Evolutionary conservation across 2,113 vertebrate genomes (phyloP).

Genomic region (Ovibos moschatus): DNA sequence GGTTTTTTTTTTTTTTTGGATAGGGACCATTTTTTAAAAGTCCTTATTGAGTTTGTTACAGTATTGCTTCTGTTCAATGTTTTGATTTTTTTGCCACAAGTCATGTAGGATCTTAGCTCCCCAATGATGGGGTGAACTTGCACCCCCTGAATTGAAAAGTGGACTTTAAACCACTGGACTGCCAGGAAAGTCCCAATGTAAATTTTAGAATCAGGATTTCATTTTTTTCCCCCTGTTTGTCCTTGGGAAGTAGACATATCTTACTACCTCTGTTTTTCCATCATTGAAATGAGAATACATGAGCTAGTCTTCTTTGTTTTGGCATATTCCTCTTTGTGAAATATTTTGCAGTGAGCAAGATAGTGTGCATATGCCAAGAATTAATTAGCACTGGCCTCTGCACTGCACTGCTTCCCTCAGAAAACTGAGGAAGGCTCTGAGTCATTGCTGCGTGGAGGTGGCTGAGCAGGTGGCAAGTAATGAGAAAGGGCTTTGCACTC

Average conservation of each 20-base stretch:
- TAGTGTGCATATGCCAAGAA: not conserved
- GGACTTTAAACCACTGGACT: not conserved
- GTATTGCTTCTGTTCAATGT: not conserved
- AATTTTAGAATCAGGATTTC: not conserved
- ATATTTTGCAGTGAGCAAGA: not conserved
- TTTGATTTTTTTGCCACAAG: not conserved
- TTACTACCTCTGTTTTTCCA: not conserved
- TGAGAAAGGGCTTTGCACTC: not conserved
- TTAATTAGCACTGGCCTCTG: conserved; percentile 5
- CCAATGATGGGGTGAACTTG: not conserved
- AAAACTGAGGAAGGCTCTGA: not conserved
- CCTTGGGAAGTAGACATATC: not conserved
- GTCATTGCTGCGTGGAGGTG: not conserved
- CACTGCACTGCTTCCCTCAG: not conserved
- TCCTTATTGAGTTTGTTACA: not conserved
- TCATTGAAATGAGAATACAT: not conserved
- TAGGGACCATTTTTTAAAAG: not conserved
- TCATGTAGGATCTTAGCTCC: not conserved
- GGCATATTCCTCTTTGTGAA: not conserved
- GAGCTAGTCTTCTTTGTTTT: not conserved
- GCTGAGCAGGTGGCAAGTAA: not conserved
- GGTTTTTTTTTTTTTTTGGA: not conserved
- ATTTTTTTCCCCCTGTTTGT: not conserved
- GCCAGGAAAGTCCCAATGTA: not conserved
- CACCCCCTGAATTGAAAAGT: not conserved